phyloP scores from a whole-genome alignment of 92 coral and sea anemone genomes.

The Phenganax marumi region DNA sequence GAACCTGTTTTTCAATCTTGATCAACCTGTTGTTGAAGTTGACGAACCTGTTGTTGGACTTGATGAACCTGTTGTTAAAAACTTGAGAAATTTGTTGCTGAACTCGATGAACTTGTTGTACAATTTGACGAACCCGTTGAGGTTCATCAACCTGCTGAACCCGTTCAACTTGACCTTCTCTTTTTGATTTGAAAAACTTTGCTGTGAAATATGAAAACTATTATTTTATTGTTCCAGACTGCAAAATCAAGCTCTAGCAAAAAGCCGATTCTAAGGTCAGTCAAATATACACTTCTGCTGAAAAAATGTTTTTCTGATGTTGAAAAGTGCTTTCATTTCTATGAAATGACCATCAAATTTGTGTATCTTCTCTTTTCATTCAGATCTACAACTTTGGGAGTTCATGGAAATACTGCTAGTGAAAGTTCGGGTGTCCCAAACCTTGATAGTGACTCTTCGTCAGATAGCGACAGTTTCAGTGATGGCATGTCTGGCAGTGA shows the following conservation, averaged over 20 bases:
- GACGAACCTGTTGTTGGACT: no score
- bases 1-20: no score
- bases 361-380: neutral
- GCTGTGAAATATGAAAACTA: neutral
- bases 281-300: no score
- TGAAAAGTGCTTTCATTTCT: neutral
- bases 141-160: no score
- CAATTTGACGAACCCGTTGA: no score
- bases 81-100: no score
- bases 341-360: neutral
- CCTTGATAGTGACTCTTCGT: slow-evolving; percentile 19
- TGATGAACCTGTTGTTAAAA: no score
- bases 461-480: slow-evolving; percentile 34
- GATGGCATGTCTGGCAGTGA: slow-evolving; percentile 21
- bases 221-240: slow-evolving; percentile 14
- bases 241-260: slow-evolving; percentile 2
- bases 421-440: neutral
- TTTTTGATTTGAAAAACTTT: no score
- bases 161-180: no score
- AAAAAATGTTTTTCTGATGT: neutral
- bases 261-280: slow-evolving; percentile 23
- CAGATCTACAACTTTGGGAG: neutral
- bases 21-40: no score
- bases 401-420: neutral
- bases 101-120: no score